A percentile compares a stretch with the other conserved stretches of the same genome.
phyloP scores from a whole-genome alignment of 2,888 invertebrate species.

The Beris chalybata region DNA sequence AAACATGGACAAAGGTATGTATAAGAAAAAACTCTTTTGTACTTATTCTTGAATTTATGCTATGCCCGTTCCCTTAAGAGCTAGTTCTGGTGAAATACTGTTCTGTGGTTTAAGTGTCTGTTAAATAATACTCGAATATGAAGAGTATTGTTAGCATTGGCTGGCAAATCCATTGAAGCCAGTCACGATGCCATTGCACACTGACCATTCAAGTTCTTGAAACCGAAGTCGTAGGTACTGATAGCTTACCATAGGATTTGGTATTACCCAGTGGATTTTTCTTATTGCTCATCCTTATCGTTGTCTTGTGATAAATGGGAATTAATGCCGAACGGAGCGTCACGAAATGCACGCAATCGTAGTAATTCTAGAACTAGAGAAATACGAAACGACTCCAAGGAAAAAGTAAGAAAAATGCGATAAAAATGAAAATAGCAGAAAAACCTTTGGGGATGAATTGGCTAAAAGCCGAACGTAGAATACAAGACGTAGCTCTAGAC shows the following conservation, averaged over 20 bases:
- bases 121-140: too few relatives aligned
- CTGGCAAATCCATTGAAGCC: constrained; percentile 1
- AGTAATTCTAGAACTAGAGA: constrained; percentile 28
- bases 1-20: too few relatives aligned
- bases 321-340: constrained; percentile 16
- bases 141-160: background rate
- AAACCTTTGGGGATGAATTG: constrained; percentile 18
- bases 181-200: constrained; percentile 23
- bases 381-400: constrained; percentile 13
- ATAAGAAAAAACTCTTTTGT: too few relatives aligned
- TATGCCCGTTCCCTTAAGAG: too few relatives aligned
- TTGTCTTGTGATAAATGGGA: constrained; percentile 25
- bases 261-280: background rate
- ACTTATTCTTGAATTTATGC: too few relatives aligned
- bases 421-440: background rate
- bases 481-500: background rate
- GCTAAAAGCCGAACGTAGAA: background rate
- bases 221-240: background rate
- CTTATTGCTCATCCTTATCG: constrained; percentile 17
- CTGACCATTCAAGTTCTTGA: constrained; percentile 19
- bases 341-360: constrained; percentile 29
- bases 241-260: too few relatives aligned
- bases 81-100: too few relatives aligned
- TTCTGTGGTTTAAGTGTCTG: too few relatives aligned
- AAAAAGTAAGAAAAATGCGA: background rate